Conservation (phyloP, 2,888 invertebrate species). For the Ophraella communa region DNA sequence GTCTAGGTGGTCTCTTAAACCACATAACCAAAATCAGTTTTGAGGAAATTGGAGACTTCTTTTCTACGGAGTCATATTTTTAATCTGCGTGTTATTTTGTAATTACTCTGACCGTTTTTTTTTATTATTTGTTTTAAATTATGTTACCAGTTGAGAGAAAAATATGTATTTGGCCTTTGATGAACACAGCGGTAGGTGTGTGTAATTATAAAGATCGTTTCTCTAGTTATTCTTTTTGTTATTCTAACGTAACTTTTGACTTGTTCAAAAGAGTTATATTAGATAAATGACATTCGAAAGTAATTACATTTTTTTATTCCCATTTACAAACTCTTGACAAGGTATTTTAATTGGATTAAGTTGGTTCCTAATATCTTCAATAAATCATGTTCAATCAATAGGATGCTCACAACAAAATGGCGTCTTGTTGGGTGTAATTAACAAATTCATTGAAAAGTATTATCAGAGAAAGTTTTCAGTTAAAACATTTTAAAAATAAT, state of each 20-base stretch:
- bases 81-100: slow-evolving; percentile 9
- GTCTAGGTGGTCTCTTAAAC: slow-evolving; percentile 28
- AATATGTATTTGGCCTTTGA: slow-evolving; percentile 44
- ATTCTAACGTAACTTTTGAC: not conserved
- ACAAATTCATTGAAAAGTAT: no score
- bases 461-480: no score
- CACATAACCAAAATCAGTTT: slow-evolving; percentile 15
- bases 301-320: no score
- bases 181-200: slow-evolving; percentile 50
- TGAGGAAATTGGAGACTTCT: not conserved
- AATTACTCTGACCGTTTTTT: slow-evolving; percentile 11
- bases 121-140: slow-evolving; percentile 15
- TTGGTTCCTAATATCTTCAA: not conserved
- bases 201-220: slow-evolving; percentile 30
- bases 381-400: no score
- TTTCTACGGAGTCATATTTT: not conserved
- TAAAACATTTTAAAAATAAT: no score
- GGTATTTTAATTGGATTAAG: not conserved
- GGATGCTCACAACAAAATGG: no score
- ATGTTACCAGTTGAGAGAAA: slow-evolving; percentile 51
- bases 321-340: not conserved
- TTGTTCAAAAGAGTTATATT: no score
- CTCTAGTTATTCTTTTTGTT: slow-evolving; percentile 3
- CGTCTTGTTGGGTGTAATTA: no score
- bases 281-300: no score